Percentiles rank a stretch among this genome's conserved stretches.
Evolutionary conservation across 2,797 vertebrate genomes (phyloP).

Genomic region (Hypotaenidia okinawae): DNA sequence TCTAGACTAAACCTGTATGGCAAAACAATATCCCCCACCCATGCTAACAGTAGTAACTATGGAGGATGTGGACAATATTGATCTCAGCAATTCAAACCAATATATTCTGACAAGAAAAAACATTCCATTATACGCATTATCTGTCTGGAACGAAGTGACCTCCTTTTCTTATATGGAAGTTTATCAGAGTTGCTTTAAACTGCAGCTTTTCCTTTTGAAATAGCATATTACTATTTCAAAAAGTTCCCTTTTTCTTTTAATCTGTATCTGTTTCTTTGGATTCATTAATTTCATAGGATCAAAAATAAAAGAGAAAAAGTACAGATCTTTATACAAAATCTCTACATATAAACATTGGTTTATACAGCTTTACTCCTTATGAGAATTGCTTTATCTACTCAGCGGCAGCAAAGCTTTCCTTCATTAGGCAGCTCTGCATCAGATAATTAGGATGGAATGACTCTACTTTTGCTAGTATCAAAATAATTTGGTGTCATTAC

Average conservation of each 20-base stretch:
- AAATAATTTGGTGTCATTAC: neutral
- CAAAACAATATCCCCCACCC: neutral
- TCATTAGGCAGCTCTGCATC: neutral
- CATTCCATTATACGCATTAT: neutral
- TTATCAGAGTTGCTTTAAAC: neutral
- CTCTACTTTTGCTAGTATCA: neutral
- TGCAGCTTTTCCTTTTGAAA: neutral
- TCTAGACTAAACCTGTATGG: neutral
- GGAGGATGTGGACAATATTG: neutral
- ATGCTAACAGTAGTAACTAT: neutral
- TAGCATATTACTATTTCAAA: neutral
- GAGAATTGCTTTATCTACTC: neutral
- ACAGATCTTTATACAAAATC: neutral
- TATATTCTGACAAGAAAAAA: neutral
- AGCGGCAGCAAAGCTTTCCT: neutral
- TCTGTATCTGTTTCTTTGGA: neutral
- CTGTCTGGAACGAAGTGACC: neutral
- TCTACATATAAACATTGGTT: neutral
- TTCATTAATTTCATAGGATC: neutral
- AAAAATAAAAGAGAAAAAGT: neutral
- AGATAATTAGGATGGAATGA: neutral
- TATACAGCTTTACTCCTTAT: neutral
- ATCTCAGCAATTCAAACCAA: conserved; percentile 19
- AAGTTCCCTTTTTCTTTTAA: neutral
- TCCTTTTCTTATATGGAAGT: neutral